These are phyloP conservation scores for Rousettus leschenaultii DNA, from an alignment of 2,113 vertebrate genomes.

Conservation along the genomic window DNA sequence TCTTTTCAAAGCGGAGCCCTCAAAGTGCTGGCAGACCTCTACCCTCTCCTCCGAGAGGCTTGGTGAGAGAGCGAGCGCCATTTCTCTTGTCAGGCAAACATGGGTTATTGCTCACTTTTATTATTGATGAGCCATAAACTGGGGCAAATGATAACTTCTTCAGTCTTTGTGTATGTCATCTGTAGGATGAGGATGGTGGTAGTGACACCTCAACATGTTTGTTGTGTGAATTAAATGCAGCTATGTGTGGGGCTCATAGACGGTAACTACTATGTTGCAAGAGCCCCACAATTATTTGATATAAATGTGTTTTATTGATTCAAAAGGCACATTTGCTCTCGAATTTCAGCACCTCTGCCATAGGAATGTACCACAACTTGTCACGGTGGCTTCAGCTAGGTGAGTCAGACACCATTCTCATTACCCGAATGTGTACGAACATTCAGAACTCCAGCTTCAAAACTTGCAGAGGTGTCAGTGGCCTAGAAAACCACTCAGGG, in stretches of 20 bases:
- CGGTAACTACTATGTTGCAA: neutral
- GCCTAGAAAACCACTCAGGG: neutral
- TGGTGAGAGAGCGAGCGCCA: neutral
- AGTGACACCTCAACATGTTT: accelerated
- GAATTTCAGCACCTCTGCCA: neutral
- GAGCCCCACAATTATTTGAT: neutral
- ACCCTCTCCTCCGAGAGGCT: accelerated
- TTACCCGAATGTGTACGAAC: accelerated
- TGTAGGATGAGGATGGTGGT: neutral
- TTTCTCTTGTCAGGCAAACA: neutral
- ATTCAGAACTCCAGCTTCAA: neutral
- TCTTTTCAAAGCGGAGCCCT: neutral
- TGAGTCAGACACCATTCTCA: neutral
- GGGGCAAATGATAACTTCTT: neutral
- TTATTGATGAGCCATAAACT: neutral
- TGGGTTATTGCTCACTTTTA: neutral
- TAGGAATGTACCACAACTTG: neutral
- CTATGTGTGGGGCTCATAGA: neutral
- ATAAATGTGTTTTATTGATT: neutral
- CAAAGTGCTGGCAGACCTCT: accelerated
- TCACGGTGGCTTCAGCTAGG: neutral
- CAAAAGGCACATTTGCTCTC: neutral
- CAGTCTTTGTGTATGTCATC: neutral
- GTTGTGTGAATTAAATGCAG: neutral
- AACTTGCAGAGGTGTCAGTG: neutral